A percentile compares a stretch with the other conserved stretches of the same genome.
Evolutionary conservation across 2,797 vertebrate species (phyloP).

Genomic region (Phoebastria nigripes): DNA sequence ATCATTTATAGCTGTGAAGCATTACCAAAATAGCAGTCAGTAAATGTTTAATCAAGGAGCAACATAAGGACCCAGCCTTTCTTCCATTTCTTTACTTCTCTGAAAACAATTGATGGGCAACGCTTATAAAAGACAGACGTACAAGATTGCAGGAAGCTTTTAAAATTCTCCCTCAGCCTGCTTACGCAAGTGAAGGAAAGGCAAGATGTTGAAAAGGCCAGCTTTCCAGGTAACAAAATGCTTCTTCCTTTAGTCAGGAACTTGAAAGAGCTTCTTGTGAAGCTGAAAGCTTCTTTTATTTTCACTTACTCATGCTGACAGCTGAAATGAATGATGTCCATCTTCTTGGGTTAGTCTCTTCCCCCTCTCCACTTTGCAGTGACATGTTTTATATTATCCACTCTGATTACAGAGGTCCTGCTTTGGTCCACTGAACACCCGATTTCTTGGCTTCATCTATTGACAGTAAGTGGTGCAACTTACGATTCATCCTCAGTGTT

Average conservation of each 20-base stretch:
- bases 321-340: neutral
- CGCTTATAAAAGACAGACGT: neutral
- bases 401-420: neutral
- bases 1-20: neutral
- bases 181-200: neutral
- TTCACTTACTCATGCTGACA: neutral
- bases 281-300: neutral
- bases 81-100: neutral
- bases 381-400: neutral
- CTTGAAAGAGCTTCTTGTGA: neutral
- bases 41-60: neutral
- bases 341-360: neutral
- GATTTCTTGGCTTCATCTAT: neutral
- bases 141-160: neutral
- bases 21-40: neutral
- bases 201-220: neutral
- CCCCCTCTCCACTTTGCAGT: neutral
- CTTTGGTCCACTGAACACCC: neutral
- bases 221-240: neutral
- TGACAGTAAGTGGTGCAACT: neutral
- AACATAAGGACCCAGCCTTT: neutral
- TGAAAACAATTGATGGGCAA: neutral
- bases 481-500: neutral
- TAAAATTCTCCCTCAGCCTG: neutral
- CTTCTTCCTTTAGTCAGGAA: neutral